Base-by-base conservation (phyloP, 2,888 invertebrate genomes). In the Tinea trinotella region DNA sequence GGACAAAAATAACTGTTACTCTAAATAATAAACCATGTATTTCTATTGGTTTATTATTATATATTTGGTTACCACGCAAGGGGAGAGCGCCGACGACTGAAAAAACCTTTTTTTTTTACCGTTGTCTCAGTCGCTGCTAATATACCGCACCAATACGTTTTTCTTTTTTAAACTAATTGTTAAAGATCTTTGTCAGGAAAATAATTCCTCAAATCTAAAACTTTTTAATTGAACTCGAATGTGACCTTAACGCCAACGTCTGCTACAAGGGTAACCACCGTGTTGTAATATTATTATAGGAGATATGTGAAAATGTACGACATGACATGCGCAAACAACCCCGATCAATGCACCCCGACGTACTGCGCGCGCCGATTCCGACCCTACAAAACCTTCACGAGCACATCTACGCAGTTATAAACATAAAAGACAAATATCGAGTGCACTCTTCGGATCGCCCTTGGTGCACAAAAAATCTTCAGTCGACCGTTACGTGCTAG, bases 341-440 rank as follows among this genome's bases (percentile, higher is more conserved):
- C 63, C 80, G 84, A 84, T 84, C 84, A 80, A 85, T 84, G 84
- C 79, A 79, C 71, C 76, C 73, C 68, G 62, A 62, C 61, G 78
- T 82, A 82, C 82, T 84, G 83, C 84, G 82, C 83, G 83, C 84
- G 82, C 83, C 76, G 66, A 74, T 73, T 62, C 65, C 62, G 52
- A 48, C 68, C 55, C 24, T 13, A 22, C 67, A 68, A 62, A 60
- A 63, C 66, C 68, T 56, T 61, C 57, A 54, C 61, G 63, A 62
- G 59, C 62, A 66, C 64, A 70, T 74, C 81, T 84, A 83, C 84
- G 84, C 83, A 84, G 84, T 83, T 76, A 68, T 66, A 66, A 65
- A 74, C 69, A 74, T 75, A 9, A 30, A 40, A 40, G 40, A 40
- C 40, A 15, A 40, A 40, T 3, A 13, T 13, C 40, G 12, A 58